phyloP scores from a whole-genome alignment of 1,140 invertebrate species.

The Caenorhabditis latens region DNA sequence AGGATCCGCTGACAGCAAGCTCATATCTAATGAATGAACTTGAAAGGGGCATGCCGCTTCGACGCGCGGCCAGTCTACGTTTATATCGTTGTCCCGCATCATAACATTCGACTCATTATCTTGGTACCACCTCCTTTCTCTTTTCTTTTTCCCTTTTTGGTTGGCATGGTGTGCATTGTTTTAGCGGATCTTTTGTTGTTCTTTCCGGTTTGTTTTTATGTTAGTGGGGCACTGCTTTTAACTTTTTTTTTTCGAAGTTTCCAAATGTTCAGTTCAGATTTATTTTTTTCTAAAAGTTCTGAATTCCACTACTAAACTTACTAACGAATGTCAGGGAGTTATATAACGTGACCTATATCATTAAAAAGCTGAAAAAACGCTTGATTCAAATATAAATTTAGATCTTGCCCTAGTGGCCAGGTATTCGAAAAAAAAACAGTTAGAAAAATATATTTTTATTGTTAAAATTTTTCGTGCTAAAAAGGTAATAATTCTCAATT shows the following conservation, averaged over 20 bases:
- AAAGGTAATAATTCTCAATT: too few relatives aligned
- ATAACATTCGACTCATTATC: constrained; percentile 55
- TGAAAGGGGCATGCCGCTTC: constrained; percentile 39
- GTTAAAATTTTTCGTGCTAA: too few relatives aligned
- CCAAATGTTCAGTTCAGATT: not conserved
- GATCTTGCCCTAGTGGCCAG: too few relatives aligned
- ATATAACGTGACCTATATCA: too few relatives aligned
- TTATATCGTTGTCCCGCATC: constrained; percentile 53
- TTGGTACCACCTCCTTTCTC: constrained; percentile 20
- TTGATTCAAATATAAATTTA: too few relatives aligned
- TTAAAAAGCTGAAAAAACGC: too few relatives aligned
- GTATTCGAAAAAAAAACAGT: too few relatives aligned
- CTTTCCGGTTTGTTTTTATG: not conserved
- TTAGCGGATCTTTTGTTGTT: not conserved
- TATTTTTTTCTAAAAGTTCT: too few relatives aligned
- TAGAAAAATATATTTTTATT: too few relatives aligned
- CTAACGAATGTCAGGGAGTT: too few relatives aligned
- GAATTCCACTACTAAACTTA: too few relatives aligned
- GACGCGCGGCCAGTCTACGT: not conserved
- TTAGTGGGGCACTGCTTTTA: not conserved
- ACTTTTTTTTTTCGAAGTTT: not conserved
- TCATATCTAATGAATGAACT: constrained; percentile 56
- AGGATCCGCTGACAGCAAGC: constrained; percentile 54
- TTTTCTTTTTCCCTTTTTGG: not conserved
- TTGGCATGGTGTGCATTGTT: constrained; percentile 51